phyloP scores from a whole-genome alignment of 2,888 invertebrate species.

The Escarpia spicata region DNA sequence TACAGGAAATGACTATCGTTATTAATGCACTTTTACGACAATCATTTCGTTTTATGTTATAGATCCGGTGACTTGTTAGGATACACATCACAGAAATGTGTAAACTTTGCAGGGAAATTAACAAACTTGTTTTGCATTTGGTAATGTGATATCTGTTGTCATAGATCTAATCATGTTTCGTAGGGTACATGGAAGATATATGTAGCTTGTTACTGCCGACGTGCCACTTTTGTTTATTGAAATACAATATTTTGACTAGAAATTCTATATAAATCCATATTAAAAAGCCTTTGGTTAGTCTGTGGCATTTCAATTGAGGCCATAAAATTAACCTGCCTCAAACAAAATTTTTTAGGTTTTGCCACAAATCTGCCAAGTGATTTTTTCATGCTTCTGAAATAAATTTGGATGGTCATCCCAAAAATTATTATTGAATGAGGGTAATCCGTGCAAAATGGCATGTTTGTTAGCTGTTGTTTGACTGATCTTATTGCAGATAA shows the following conservation, averaged over 20 bases:
- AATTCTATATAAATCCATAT: not conserved
- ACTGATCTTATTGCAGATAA: not conserved
- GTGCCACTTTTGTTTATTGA: not conserved
- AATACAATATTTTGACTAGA: not conserved
- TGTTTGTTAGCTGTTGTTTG: not conserved
- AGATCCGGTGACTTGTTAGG: not conserved
- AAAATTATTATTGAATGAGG: no score
- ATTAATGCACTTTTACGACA: not conserved
- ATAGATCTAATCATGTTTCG: not conserved
- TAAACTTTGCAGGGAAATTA: not conserved
- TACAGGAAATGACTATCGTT: not conserved
- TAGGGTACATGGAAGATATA: not conserved
- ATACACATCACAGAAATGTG: not conserved
- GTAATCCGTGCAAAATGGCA: no score
- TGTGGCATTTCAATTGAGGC: not conserved
- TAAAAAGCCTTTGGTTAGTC: not conserved
- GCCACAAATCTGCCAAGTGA: not conserved
- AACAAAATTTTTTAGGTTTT: not conserved
- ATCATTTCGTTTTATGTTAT: not conserved
- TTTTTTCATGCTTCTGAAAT: not conserved
- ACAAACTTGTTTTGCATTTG: not conserved
- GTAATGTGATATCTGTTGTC: not conserved
- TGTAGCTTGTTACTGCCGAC: not conserved
- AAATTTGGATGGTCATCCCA: no score
- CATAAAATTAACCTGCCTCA: not conserved